Evolutionary conservation across 2,888 invertebrate genomes (phyloP).

Genomic region (Bombylius discolor): DNA sequence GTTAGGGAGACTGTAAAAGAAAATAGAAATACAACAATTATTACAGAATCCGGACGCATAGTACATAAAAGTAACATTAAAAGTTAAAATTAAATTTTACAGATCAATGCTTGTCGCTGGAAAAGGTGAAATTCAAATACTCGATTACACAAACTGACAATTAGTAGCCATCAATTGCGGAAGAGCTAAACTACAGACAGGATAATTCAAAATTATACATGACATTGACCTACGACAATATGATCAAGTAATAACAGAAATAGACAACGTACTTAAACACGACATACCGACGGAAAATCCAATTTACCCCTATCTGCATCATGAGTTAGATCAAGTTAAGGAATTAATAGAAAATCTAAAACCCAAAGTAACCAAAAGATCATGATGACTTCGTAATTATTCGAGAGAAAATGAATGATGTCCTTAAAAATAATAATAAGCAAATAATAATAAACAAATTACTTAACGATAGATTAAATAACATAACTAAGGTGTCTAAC

Average conservation of each 20-base stretch:
- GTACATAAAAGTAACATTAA: not conserved
- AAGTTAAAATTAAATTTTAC: too few relatives aligned
- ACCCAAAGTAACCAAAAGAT: slow-evolving; percentile 4
- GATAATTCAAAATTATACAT: slow-evolving; percentile 10
- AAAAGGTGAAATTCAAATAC: slow-evolving; percentile 8
- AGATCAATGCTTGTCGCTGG: too few relatives aligned
- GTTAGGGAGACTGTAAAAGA: not conserved
- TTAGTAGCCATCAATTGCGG: slow-evolving; percentile 5
- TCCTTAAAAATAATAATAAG: too few relatives aligned
- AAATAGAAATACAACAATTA: not conserved
- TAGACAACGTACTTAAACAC: slow-evolving; percentile 1
- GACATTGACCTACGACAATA: slow-evolving; percentile 7
- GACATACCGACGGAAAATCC: slow-evolving; percentile 3
- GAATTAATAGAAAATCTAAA: slow-evolving; percentile 1
- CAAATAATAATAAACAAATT: too few relatives aligned
- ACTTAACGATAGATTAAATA: too few relatives aligned
- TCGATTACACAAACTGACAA: slow-evolving; percentile 10
- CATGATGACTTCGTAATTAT: slow-evolving; percentile 8
- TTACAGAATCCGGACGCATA: not conserved
- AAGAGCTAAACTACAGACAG: slow-evolving; percentile 6
- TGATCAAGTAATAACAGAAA: not conserved
- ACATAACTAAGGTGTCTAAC: too few relatives aligned
- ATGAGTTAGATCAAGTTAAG: not conserved
- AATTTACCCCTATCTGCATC: slow-evolving; percentile 4
- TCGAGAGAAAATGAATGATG: not conserved